Base-by-base conservation (phyloP, 2,113 vertebrate genomes). In the Corydoras sp. region DNA sequence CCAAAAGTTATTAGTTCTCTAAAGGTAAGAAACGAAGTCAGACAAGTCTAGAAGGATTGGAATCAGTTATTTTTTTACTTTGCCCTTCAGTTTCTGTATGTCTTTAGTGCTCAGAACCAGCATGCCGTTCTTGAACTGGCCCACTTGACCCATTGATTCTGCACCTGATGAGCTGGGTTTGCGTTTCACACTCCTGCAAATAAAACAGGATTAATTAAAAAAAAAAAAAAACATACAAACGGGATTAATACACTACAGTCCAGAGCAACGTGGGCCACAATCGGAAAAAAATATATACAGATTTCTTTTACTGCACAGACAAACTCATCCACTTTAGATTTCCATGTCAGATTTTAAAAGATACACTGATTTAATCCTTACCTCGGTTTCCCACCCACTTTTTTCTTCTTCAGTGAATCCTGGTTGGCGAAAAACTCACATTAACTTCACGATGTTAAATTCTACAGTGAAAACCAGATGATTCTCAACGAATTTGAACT, bases 41-140 rank as follows among this genome's bases (percentile, higher is more conserved):
- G 18, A 1, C 18, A 2, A 24, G 18, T 24, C 18, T 24, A 24
- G 18, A 24, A 24, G 35, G 35, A 43, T 43, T 43, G 2, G 35
- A 43, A 43, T 43, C 35, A 24, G 35, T 43, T 43, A 43, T 68
- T 90, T 90, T 24, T 71, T 73, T 61, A 83, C 73, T 83, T 86
- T 93, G 15, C 86, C 85, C 78, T 94, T 98, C 58, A 97, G 91
- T 79, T 89, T 95, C 87, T 92, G 91, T 83, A 99, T 92, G 68
- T 98, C 93, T 81, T 65, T 76, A 24, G 86, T 79, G 84, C 89
- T 95, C 67, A 99, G 88, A 81, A 95, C 82, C 85, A 99, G 81
- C 65, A 95, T 90, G 53, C 97, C 95, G 65, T 96, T 86, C 87
- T 90, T 95, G 86, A 98, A 99, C 83, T 89, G 93, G 71, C 96